phyloP scores from a whole-genome alignment of 2,888 invertebrate species.

The Cordilura impudica region DNA sequence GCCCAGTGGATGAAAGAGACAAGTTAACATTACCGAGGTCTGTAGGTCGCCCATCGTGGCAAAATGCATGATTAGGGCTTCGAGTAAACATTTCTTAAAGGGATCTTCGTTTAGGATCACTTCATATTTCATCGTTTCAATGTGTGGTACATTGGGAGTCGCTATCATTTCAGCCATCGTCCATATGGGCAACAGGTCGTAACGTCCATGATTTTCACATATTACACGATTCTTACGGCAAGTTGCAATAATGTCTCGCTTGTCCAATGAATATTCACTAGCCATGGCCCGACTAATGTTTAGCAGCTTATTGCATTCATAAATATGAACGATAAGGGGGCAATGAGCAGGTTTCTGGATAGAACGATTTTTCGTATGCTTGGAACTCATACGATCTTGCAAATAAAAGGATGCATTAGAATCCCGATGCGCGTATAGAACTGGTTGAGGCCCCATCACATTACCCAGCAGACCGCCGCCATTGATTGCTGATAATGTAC shows the following conservation, averaged over 20 bases:
- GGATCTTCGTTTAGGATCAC: slow-evolving; percentile 89
- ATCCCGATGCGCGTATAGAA: slow-evolving; percentile 75
- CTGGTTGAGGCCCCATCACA: slow-evolving; percentile 75
- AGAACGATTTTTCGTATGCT: slow-evolving; percentile 76
- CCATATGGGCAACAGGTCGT: slow-evolving; percentile 93
- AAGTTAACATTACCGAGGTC: slow-evolving; percentile 95
- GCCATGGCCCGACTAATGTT: slow-evolving; percentile 89
- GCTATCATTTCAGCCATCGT: slow-evolving; percentile 87
- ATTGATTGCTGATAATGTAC: slow-evolving; percentile 87
- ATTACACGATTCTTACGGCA: slow-evolving; percentile 89
- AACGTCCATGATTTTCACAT: slow-evolving; percentile 86
- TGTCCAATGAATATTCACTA: slow-evolving; percentile 86
- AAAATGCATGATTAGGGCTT: slow-evolving; percentile 90
- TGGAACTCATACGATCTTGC: slow-evolving; percentile 81
- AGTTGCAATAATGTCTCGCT: slow-evolving; percentile 80
- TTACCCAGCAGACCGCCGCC: slow-evolving; percentile 77
- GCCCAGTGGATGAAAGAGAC: slow-evolving; percentile 83
- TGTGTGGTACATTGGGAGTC: slow-evolving; percentile 78
- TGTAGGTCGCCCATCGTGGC: slow-evolving; percentile 91
- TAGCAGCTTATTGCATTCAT: slow-evolving; percentile 81
- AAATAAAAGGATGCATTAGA: slow-evolving; percentile 88
- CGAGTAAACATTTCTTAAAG: slow-evolving; percentile 90
- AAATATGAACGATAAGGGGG: slow-evolving; percentile 74
- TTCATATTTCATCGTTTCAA: slow-evolving; percentile 79
- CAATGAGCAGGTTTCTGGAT: slow-evolving; percentile 71